Base-by-base conservation (phyloP, 2,888 invertebrate genomes). In the Poecilus cupreus region DNA sequence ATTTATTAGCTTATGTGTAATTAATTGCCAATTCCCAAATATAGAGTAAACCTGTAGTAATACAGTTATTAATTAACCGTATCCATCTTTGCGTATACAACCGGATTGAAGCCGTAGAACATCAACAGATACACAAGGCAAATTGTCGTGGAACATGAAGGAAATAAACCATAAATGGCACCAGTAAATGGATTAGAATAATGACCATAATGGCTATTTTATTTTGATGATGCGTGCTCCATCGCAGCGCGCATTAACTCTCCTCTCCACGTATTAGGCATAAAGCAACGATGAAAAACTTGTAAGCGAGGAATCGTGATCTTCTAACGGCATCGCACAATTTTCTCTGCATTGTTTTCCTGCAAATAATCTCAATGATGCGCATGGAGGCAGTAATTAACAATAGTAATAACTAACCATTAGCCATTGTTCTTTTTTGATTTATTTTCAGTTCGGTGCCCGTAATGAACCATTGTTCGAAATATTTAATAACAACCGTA, bases 351-450 rank as follows among this genome's bases (percentile, higher is more conserved):
- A 72, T 72, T 72, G 72, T 72, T 72, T 68, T 72, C 72, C 72
- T 72, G 72, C 72, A 46, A 72, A 72, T 72, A 43, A 46, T 72
- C 43, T n/a, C 32, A 20, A 37, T 43, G 72, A 72, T 72, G 46
- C 72, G 72, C 72, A 46, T 43, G 20, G 18, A 74, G n/a, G 49
- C 75, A 32, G 75, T 75, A 75, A 75, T 75, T 75, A 75, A 75
- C 75, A 75, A 49, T 75, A 49, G 75, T 75, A 75, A 75, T 75
- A 75, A 75, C 75, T 72, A 75, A 51, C 51, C 49, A 75, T 75
- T 51, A 75, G 26, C 75, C 37, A 75, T 75, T 75, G 75, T 75
- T 75, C 51, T 49, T 75, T 46, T 75, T 75, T 75, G 49, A 51
- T 75, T 75, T 75, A 72, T 72, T 72, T 72, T 72, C 22, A 43